Evolutionary conservation across 2,888 invertebrate species (phyloP).

Genomic region (Eucriotettix oculatus): DNA sequence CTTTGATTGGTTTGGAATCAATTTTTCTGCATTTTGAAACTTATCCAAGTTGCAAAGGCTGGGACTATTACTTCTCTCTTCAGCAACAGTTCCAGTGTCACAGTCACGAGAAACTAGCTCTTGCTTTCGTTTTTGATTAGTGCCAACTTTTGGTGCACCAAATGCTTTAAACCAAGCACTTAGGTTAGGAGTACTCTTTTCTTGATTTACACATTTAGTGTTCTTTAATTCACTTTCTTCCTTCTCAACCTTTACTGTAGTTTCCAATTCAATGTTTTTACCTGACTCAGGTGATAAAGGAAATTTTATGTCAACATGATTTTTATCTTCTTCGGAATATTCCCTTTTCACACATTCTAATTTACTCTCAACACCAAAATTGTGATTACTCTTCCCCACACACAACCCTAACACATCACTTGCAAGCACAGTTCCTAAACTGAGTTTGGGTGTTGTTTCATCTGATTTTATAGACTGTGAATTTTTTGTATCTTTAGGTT

Average conservation of each 20-base stretch:
- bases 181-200: constrained; percentile 65
- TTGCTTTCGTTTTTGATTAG: constrained; percentile 33
- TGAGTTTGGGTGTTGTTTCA: constrained; percentile 61
- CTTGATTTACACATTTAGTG: constrained; percentile 22
- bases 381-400: constrained; percentile 30
- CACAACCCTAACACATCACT: constrained; percentile 50
- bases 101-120: constrained; percentile 12
- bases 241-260: constrained; percentile 13
- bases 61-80: background rate
- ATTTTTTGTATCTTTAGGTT: constrained; percentile 9
- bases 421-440: constrained; percentile 67
- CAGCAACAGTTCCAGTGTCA: background rate
- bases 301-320: background rate
- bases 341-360: constrained; percentile 16
- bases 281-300: background rate
- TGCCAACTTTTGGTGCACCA: constrained; percentile 58
- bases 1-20: background rate
- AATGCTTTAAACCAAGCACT: constrained; percentile 89
- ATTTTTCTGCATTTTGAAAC: background rate
- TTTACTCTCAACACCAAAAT: constrained; percentile 33
- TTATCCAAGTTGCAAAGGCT: background rate
- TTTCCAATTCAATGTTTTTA: background rate
- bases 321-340: background rate
- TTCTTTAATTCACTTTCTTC: constrained; percentile 15
- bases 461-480: constrained; percentile 9